Evolutionary conservation across 2,888 invertebrate genomes (phyloP), one percentile per base, ranked within the genome.

Genomic region (Tetramorium bicarinatum): DNA sequence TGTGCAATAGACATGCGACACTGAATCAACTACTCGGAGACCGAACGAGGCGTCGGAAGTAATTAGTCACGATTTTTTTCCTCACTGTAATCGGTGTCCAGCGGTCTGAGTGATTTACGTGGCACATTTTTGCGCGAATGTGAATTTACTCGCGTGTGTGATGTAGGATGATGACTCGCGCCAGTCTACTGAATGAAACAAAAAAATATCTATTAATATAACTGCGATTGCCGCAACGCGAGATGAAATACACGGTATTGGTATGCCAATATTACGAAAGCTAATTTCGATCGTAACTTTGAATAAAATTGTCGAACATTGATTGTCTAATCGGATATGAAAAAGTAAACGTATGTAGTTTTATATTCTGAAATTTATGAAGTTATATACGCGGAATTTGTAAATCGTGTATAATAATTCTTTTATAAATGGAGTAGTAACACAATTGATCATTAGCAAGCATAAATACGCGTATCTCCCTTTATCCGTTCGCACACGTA

Each of bases 31-130:
- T 91, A 92, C 92, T 93, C 91, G 92, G 87, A 88, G 89, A 90
- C 91, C 89, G 92, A 91, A 89, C 88, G 89, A 56, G 52, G 89
- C 88, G 92, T 91, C 89, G 92, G 91, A 92, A 93, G 92, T 91
- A 93, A 93, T 93, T 93, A 91, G 90, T 91, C 88, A 85, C 89
- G 90, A 89, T 87, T 87, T 87, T 90, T 90, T 88, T 87, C 34
- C 88, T 34, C 84, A 83, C 87, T 75, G 86, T 89, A 91, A 93
- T 92, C 92, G 90, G 90, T 34, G 72, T 18, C 71, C 69, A 44
- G 52, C 25, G 25, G 34, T 15, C 18, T 25, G 47, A 72, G 25
- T 71, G 71, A 77, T 79, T 71, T 56, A 34, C 72, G 47, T 21
- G 79, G 21, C 72, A 47, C 34, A 79, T 47, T 79, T 79, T 59